phyloP scores from a whole-genome alignment of 2,113 vertebrate genomes.

The Nesogale talazaci region DNA sequence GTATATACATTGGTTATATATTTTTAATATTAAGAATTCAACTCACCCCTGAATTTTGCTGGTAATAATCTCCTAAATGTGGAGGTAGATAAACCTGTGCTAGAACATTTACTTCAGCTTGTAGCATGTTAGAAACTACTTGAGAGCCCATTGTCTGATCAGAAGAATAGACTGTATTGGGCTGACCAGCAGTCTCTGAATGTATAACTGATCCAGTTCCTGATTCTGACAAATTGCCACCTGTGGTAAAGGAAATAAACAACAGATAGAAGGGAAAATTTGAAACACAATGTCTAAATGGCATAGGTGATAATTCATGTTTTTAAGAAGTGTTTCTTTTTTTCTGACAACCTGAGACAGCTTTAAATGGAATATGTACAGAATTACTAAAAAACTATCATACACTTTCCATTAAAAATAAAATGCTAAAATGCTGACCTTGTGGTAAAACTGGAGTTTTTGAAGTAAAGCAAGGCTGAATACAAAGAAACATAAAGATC shows the following conservation, averaged over 20 bases:
- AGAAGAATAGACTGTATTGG: slow-evolving; percentile 77
- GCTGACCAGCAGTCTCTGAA: slow-evolving; percentile 78
- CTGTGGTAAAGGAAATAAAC: slow-evolving; percentile 72
- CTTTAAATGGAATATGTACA: slow-evolving; percentile 51
- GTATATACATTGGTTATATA: slow-evolving; percentile 40
- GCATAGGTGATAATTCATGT: slow-evolving; percentile 45
- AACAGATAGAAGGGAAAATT: slow-evolving; percentile 42
- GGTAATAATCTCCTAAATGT: slow-evolving; percentile 80
- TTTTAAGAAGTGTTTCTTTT: slow-evolving; percentile 11
- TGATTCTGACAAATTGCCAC: slow-evolving; percentile 84
- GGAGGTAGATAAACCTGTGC: slow-evolving; percentile 75
- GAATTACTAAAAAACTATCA: slow-evolving; percentile 25
- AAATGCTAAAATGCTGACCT: not conserved
- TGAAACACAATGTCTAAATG: slow-evolving; percentile 52
- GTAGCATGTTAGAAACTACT: slow-evolving; percentile 82
- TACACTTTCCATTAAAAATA: slow-evolving; percentile 13
- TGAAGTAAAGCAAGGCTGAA: slow-evolving; percentile 44
- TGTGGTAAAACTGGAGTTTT: slow-evolving; percentile 7
- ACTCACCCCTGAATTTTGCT: slow-evolving; percentile 86
- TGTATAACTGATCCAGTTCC: slow-evolving; percentile 64
- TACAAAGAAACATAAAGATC: slow-evolving; percentile 55
- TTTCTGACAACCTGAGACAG: slow-evolving; percentile 31
- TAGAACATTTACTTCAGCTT: slow-evolving; percentile 82
- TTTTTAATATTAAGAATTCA: slow-evolving; percentile 40
- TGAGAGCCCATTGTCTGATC: slow-evolving; percentile 87